Base-by-base conservation (phyloP, 2,797 vertebrate genomes). In the Anas bernieri region DNA sequence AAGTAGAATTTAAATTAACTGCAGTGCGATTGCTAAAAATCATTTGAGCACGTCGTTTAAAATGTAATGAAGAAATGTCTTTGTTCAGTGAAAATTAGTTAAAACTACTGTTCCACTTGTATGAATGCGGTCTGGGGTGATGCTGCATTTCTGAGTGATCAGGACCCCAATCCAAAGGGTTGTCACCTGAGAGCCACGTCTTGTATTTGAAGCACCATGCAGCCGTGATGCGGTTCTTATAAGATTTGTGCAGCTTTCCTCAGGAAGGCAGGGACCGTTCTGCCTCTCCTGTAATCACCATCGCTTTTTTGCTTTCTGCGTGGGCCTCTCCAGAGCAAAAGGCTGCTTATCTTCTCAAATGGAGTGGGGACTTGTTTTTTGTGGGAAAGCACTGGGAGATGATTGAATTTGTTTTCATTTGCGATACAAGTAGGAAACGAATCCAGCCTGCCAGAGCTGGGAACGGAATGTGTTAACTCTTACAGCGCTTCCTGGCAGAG, bases 361-460 rank as follows among this genome's bases (percentile, higher is more conserved):
- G 58, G 84, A 89, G 78, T 21, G 31, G 56, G 48, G 87, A n/a
- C 37, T 74, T 77, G 17, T 69, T 48, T 70, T n/a, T 55, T 55
- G 43, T 48, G 41, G 79, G 83, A 81, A 80, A 87, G 76, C 31
- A 22, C 11, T 58, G 31, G 31, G 82, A 89, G 68, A 85, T 83
- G 58, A 83, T 35, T 23, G 55, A 72, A 59, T 86, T 76, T 62
- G 39, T 95, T 90, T 75, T 94, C 7, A 41, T 82, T 93, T 92
- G 39, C 0, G 12, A 43, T 82, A 2, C 35, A 74, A 83, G 84
- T 26, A 77, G 84, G 79, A 87, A 70, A 84, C 48, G 0, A 70
- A 88, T 79, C 28, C 59, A 86, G 45, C 37, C 86, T 89, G 46
- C 22, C 37, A 55, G 20, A 89, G 52, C 48, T 89, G 61, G 48